Conservation (phyloP, 2,113 vertebrate genomes). For the Oreochromis niloticus region DNA sequence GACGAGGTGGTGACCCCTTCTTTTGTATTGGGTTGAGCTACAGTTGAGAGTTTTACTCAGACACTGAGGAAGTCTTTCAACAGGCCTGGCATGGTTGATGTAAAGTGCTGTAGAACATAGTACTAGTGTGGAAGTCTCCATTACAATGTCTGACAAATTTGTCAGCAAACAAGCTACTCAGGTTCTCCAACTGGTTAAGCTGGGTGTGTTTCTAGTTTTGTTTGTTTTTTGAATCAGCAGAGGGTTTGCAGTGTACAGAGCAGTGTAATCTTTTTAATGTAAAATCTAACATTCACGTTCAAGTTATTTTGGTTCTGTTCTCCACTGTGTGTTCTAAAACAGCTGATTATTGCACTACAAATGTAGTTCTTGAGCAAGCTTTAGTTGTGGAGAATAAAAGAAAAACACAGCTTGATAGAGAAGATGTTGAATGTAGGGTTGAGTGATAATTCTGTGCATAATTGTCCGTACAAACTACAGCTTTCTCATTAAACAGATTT, state of each 20-base stretch:
- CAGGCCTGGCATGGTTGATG: neutral
- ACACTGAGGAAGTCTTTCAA: neutral
- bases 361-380: neutral
- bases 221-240: neutral
- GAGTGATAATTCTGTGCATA: neutral
- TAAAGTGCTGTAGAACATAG: neutral
- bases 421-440: neutral
- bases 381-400: neutral
- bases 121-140: neutral
- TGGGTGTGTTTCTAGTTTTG: neutral
- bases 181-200: neutral
- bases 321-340: neutral
- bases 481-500: neutral
- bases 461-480: neutral
- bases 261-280: neutral
- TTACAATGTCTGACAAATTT: neutral
- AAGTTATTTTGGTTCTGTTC: neutral
- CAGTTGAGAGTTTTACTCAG: neutral
- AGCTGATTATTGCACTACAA: neutral
- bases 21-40: neutral
- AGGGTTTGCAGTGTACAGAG: neutral
- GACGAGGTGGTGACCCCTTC: neutral
- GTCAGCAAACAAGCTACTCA: neutral
- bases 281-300: neutral
- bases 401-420: neutral